Evolutionary conservation across 2,888 invertebrate genomes (phyloP).

Genomic region (Lasioglossum figueresi): DNA sequence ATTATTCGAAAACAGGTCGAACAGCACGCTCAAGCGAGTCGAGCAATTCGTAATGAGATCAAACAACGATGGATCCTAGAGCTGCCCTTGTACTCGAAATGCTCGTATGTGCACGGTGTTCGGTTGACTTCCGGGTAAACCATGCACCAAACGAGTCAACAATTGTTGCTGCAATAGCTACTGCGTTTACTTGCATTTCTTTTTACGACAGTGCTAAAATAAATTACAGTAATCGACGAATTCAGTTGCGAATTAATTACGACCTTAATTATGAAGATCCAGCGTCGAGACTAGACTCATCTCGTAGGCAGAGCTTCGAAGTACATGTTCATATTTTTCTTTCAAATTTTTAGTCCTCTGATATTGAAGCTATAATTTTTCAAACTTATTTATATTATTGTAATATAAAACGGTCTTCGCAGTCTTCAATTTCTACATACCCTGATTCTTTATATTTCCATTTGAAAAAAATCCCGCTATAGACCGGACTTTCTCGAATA

Average conservation of each 20-base stretch:
- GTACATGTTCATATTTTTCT: not conserved
- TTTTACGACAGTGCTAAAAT: not conserved
- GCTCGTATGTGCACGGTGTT: not conserved
- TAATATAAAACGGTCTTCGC: no score
- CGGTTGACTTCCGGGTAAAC: not conserved
- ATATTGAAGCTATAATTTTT: not conserved
- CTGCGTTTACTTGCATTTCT: not conserved
- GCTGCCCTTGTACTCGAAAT: not conserved
- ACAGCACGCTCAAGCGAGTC: not conserved
- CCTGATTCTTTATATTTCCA: no score
- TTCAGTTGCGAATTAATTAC: not conserved
- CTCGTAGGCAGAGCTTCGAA: not conserved
- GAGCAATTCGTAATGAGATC: slow-evolving; percentile 36
- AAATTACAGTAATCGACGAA: not conserved
- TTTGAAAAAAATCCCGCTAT: no score
- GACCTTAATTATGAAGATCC: not conserved
- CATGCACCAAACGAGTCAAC: not conserved
- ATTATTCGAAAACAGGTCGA: slow-evolving; percentile 10
- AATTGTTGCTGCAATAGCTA: not conserved
- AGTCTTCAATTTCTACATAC: no score
- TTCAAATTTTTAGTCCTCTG: not conserved
- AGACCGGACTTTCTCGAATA: no score
- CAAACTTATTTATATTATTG: no score
- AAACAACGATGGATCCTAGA: slow-evolving; percentile 6
- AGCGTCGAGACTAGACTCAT: not conserved